phyloP scores from a whole-genome alignment of 2,113 vertebrate genomes.

The Hucho hucho region DNA sequence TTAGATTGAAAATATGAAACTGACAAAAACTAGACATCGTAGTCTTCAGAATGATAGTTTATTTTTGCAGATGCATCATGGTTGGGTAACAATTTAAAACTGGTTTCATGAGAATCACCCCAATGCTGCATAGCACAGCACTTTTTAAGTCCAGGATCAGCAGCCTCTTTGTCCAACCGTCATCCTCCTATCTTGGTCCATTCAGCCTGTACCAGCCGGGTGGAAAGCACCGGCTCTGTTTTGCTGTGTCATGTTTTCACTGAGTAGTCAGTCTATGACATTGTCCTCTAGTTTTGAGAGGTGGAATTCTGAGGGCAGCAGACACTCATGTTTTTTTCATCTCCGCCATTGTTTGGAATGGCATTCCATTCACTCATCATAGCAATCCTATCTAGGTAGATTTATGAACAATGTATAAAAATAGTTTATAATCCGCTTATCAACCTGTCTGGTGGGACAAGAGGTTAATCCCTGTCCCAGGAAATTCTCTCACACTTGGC shows the following conservation, averaged over 20 bases:
- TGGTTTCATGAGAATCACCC: neutral
- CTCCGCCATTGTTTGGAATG: conserved; percentile 16
- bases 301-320: conserved; percentile 5
- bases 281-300: neutral
- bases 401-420: too few relatives aligned
- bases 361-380: conserved; percentile 1
- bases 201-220: neutral
- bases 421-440: too few relatives aligned
- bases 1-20: neutral
- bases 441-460: neutral
- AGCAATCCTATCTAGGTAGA: too few relatives aligned
- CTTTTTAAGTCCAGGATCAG: neutral
- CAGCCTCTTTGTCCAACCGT: conserved; percentile 9
- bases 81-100: too few relatives aligned
- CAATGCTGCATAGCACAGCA: too few relatives aligned
- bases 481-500: neutral
- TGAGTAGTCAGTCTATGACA: neutral
- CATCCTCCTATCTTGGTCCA: neutral
- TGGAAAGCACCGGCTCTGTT: conserved; percentile 1
- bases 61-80: too few relatives aligned
- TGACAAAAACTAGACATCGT: neutral
- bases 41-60: too few relatives aligned
- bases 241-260: conserved; percentile 16
- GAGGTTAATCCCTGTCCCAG: neutral
- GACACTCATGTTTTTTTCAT: conserved; percentile 32